Percentiles rank a stretch among this genome's conserved stretches.
Evolutionary conservation across 2,113 vertebrate genomes (phyloP).

Genomic region (Bubo bubo): DNA sequence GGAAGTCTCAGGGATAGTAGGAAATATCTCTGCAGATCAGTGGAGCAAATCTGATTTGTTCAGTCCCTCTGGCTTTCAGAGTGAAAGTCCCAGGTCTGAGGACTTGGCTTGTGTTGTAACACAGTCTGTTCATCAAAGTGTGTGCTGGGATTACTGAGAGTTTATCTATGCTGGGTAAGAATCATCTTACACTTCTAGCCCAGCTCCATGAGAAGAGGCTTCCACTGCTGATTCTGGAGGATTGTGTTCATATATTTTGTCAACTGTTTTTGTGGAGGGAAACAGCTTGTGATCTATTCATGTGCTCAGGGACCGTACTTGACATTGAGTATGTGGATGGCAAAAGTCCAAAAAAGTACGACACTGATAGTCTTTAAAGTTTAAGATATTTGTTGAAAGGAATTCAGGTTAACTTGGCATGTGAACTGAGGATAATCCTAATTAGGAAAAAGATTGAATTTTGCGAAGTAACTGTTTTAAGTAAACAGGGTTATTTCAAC

Average conservation of each 20-base stretch:
- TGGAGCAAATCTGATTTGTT: not conserved
- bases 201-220: not conserved
- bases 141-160: not conserved
- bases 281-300: not conserved
- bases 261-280: rapidly evolving
- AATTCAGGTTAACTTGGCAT: not conserved
- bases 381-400: not conserved
- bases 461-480: not conserved
- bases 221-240: not conserved
- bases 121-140: not conserved
- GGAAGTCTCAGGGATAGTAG: not conserved
- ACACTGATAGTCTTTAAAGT: not conserved
- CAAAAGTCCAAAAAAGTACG: not conserved
- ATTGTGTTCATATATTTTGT: not conserved
- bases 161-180: not conserved
- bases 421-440: not conserved
- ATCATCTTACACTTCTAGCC: not conserved
- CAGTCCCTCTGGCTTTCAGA: conserved; percentile 1
- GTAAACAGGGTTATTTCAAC: not conserved
- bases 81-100: not conserved
- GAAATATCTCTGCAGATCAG: not conserved
- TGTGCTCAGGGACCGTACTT: not conserved
- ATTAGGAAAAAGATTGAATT: not conserved
- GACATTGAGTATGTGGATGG: not conserved
- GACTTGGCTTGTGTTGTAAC: not conserved